Percentiles rank a stretch among this genome's conserved stretches.
Evolutionary conservation across 2,888 invertebrate genomes (phyloP).

Genomic region (Byasa hedistus): DNA sequence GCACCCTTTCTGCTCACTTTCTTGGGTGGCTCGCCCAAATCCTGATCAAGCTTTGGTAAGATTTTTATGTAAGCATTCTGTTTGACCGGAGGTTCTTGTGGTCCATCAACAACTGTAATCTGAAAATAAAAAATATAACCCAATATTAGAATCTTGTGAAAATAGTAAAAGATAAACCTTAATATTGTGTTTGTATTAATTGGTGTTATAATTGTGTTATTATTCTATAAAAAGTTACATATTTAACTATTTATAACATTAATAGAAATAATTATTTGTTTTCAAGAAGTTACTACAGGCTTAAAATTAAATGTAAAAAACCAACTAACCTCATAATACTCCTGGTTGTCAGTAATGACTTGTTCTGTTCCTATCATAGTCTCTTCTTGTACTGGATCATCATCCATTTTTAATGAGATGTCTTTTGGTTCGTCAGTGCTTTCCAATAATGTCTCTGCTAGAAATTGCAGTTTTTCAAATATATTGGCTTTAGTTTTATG

Average conservation of each 20-base stretch:
- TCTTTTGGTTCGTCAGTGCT: slow-evolving; percentile 37
- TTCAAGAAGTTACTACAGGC: not conserved
- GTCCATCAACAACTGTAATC: slow-evolving; percentile 66
- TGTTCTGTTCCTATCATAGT: slow-evolving; percentile 45
- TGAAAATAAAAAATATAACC: slow-evolving; percentile 45
- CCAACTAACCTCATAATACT: slow-evolving; percentile 63
- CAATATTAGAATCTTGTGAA: not conserved
- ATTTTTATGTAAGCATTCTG: slow-evolving; percentile 45
- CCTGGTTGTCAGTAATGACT: slow-evolving; percentile 71
- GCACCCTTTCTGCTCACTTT: slow-evolving; percentile 56
- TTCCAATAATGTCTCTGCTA: slow-evolving; percentile 48
- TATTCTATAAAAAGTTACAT: no score
- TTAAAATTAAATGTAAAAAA: not conserved
- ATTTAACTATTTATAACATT: no score
- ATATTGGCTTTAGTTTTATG: slow-evolving; percentile 59
- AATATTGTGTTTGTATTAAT: no score
- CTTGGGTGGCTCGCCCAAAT: slow-evolving; percentile 49
- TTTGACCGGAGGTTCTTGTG: slow-evolving; percentile 43
- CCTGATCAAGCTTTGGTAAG: slow-evolving; percentile 41
- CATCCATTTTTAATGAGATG: slow-evolving; percentile 35
- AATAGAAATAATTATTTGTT: not conserved
- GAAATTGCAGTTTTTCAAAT: slow-evolving; percentile 64
- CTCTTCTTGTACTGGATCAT: slow-evolving; percentile 34
- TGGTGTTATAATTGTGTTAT: no score
- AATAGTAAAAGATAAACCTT: no score